Conservation (phyloP, 2,797 vertebrate genomes). For the Poecilia picta region DNA sequence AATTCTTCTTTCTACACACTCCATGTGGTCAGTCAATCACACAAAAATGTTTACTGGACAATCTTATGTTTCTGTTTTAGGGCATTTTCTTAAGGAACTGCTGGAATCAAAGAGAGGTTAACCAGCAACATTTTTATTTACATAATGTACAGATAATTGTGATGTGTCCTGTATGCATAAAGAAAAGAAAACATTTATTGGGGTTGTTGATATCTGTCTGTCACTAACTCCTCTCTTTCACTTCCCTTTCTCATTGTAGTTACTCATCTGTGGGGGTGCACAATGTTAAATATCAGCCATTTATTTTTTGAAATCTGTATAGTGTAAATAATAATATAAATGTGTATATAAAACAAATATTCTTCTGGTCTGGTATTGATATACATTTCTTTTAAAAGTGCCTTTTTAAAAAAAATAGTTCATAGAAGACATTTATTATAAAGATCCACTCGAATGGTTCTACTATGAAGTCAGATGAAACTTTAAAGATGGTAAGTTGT, state of each 20-base stretch:
- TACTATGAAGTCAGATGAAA: background rate
- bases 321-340: conserved; percentile 85
- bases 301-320: conserved; percentile 84
- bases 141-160: conserved; percentile 68
- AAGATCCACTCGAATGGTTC: background rate
- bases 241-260: conserved; percentile 70
- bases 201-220: conserved; percentile 73
- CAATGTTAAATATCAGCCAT: conserved; percentile 79
- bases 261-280: conserved; percentile 77
- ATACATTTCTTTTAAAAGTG: conserved; percentile 41
- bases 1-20: conserved; percentile 27
- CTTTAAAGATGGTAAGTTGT: background rate
- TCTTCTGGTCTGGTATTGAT: conserved; percentile 65
- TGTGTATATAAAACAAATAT: conserved; percentile 82
- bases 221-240: conserved; percentile 60
- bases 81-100: conserved; percentile 59
- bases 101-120: conserved; percentile 70
- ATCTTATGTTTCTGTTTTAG: conserved; percentile 53
- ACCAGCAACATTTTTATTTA: conserved; percentile 73
- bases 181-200: conserved; percentile 51
- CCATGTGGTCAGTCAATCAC: conserved; percentile 42
- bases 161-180: conserved; percentile 67
- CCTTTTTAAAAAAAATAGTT: background rate
- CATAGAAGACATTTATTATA: background rate
- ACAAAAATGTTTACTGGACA: conserved; percentile 39